Percentiles rank a stretch among this genome's conserved stretches.
Conservation (phyloP, 2,797 vertebrate species). For the Manis crassicaudata region DNA sequence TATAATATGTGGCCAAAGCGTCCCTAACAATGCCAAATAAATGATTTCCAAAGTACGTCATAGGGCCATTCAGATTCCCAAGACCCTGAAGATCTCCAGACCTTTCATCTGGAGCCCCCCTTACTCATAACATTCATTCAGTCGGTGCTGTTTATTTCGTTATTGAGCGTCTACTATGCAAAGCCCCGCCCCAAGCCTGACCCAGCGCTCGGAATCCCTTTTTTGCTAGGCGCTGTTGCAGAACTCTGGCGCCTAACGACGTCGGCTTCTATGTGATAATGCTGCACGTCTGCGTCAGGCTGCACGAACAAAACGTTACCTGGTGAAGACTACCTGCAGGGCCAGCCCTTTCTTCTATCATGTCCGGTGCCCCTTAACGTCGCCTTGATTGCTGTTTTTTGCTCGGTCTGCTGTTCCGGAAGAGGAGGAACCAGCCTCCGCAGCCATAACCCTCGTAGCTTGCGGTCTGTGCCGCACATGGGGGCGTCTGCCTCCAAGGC, state of each 20-base stretch:
- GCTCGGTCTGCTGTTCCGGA: neutral
- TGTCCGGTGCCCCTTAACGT: accelerated
- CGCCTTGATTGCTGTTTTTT: neutral
- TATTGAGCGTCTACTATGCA: accelerated
- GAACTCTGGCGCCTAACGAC: accelerated
- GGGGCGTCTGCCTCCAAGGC: constrained; percentile 94
- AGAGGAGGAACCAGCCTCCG: neutral
- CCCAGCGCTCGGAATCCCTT: neutral
- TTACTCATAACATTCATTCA: neutral
- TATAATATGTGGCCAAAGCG: neutral
- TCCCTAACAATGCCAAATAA: neutral
- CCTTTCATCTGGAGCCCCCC: neutral
- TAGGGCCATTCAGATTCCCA: neutral
- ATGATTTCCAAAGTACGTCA: neutral
- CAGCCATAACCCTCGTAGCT: neutral
- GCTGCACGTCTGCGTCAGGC: neutral
- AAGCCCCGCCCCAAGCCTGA: neutral
- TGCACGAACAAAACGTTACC: neutral
- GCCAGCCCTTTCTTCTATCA: neutral
- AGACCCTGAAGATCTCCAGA: neutral
- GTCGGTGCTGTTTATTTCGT: neutral
- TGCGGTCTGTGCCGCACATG: constrained; percentile 75
- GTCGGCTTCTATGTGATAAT: neutral
- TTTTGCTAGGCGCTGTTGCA: neutral
- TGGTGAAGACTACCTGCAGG: neutral